phyloP scores from a whole-genome alignment of 2,797 vertebrate species.

The Siniperca obscura region DNA sequence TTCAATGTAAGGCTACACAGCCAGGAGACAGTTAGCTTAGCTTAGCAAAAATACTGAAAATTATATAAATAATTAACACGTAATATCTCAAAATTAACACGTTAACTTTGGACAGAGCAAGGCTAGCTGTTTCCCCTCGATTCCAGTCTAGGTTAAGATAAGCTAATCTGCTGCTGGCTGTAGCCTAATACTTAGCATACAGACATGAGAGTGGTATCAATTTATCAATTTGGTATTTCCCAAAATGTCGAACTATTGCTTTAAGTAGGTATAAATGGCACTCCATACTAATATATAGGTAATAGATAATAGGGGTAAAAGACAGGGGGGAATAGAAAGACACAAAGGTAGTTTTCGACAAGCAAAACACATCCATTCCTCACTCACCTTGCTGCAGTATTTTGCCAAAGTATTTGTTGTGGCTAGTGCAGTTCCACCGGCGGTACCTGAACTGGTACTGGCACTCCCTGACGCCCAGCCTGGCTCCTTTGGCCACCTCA shows the following conservation, averaged over 20 bases:
- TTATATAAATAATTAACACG: too few relatives aligned
- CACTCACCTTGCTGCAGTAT: slow-evolving; percentile 93
- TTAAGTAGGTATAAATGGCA: background rate
- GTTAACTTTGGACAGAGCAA: background rate
- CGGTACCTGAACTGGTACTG: slow-evolving; percentile 98
- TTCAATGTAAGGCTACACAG: background rate
- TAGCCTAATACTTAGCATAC: background rate
- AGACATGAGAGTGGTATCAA: background rate
- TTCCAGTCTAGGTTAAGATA: background rate
- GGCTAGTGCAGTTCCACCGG: slow-evolving; percentile 98
- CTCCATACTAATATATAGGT: too few relatives aligned
- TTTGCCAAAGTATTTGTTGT: slow-evolving; percentile 98
- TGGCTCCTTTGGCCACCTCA: slow-evolving; percentile 95
- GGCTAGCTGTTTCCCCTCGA: background rate
- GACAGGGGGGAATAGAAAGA: background rate
- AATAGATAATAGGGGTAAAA: background rate
- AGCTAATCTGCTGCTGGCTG: background rate
- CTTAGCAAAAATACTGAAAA: background rate
- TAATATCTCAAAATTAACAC: too few relatives aligned
- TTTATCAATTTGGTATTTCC: too few relatives aligned
- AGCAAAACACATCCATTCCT: background rate
- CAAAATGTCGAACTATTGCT: background rate
- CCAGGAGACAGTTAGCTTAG: slow-evolving; percentile 1
- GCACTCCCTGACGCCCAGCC: slow-evolving; percentile 95
- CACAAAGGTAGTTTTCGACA: background rate